Conservation (phyloP, 2,113 vertebrate genomes). For the Procapra przewalskii region DNA sequence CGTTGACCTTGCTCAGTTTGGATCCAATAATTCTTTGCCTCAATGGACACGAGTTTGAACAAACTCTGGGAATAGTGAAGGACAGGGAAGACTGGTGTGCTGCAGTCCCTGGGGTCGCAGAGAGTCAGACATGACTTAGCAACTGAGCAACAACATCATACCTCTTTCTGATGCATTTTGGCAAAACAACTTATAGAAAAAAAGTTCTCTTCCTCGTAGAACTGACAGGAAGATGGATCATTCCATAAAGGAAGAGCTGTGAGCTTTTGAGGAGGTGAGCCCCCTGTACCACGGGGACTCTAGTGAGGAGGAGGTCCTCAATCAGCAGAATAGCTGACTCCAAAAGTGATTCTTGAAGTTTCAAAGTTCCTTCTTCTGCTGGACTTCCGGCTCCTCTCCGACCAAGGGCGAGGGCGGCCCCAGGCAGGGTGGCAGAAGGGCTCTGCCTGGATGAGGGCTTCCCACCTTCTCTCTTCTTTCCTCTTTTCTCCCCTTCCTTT, state of each 20-base stretch:
- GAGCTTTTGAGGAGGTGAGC: background rate
- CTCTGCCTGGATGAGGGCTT: too few species aligned
- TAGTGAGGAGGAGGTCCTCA: background rate
- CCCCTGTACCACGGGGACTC: fast-evolving
- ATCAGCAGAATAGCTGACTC: fast-evolving
- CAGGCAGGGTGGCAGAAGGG: background rate
- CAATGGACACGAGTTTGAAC: background rate
- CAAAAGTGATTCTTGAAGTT: fast-evolving
- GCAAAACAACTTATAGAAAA: background rate
- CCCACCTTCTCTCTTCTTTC: fast-evolving
- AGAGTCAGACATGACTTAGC: background rate
- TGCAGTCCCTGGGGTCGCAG: background rate
- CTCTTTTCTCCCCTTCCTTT: fast-evolving
- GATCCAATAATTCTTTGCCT: background rate
- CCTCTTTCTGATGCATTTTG: background rate
- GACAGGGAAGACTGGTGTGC: background rate
- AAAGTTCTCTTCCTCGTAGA: background rate
- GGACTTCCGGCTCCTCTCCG: fast-evolving
- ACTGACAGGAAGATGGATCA: fast-evolving
- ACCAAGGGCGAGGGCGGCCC: background rate
- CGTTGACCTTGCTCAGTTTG: fast-evolving
- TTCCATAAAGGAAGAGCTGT: background rate
- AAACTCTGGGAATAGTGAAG: background rate
- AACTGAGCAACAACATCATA: fast-evolving
- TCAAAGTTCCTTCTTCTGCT: too few species aligned